These are phyloP conservation scores for Phocoena sinus DNA, from an alignment of 2,113 vertebrate species.

Conservation along the genomic window DNA sequence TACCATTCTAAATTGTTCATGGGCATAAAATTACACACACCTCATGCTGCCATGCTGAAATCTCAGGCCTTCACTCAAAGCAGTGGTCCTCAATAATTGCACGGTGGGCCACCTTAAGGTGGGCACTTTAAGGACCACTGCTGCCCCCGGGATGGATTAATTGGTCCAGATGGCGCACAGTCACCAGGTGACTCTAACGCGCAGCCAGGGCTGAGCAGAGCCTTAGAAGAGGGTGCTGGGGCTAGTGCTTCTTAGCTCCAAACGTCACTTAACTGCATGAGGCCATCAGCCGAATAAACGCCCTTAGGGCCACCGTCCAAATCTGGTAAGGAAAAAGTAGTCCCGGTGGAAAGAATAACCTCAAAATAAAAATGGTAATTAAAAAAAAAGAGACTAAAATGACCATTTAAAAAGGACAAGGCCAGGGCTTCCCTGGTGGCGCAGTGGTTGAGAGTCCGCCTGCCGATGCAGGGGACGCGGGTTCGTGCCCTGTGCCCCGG, in stretches of 20 bases:
- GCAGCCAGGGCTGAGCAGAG: not conserved
- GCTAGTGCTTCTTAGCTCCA: too few relatives aligned
- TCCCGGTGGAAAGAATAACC: not conserved
- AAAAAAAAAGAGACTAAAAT: not conserved
- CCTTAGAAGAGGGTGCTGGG: not conserved
- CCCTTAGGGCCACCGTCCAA: rapidly evolving
- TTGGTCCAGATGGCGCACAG: not conserved
- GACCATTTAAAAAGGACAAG: not conserved
- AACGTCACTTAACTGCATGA: not conserved
- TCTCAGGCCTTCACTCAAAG: not conserved
- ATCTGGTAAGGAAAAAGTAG: not conserved
- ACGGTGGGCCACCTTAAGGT: not conserved
- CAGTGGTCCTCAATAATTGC: rapidly evolving
- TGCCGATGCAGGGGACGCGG: too few relatives aligned
- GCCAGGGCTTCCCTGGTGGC: too few relatives aligned
- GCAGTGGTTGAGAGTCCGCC: too few relatives aligned
- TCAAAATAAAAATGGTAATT: not conserved
- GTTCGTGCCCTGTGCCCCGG: too few relatives aligned
- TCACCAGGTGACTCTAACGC: not conserved
- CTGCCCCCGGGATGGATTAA: rapidly evolving
- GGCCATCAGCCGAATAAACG: not conserved
- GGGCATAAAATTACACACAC: not conserved
- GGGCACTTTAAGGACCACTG: not conserved
- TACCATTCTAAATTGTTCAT: not conserved
- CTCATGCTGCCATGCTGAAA: not conserved